These are phyloP conservation scores for Phataginus tetradactyla DNA, from an alignment of 2,797 vertebrate genomes.

Conservation along the genomic window DNA sequence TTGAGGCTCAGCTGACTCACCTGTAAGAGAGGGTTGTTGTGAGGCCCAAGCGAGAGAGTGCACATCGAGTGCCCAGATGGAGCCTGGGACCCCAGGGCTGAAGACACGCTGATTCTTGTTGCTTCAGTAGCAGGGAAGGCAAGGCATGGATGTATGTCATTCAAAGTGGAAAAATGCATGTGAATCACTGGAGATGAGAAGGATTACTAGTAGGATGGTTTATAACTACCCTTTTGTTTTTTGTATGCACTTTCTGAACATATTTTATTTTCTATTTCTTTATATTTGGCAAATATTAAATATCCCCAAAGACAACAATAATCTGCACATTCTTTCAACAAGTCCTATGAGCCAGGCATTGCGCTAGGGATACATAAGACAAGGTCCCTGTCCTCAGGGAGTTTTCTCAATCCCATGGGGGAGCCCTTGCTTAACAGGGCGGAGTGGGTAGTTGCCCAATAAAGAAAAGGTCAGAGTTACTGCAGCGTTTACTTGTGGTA, in stretches of 20 bases:
- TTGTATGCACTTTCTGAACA: constrained; percentile 6
- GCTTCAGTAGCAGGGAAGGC: neutral
- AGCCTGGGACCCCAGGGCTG: neutral
- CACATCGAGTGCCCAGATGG: neutral
- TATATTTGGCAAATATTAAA: neutral
- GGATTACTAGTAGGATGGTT: neutral
- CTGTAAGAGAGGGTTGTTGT: neutral
- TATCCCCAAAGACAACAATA: neutral
- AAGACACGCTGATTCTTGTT: neutral
- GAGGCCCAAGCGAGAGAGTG: neutral
- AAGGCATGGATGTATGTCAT: neutral
- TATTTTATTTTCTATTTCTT: neutral
- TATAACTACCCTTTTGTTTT: neutral
- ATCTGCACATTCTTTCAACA: neutral
- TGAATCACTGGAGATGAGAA: neutral
- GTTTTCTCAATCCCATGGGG: neutral
- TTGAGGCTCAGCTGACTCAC: neutral
- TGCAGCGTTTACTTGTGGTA: neutral
- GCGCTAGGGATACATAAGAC: neutral
- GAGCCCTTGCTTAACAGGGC: neutral
- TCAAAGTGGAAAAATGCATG: neutral
- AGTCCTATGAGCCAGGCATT: neutral
- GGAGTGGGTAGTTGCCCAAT: neutral
- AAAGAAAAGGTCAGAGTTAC: neutral
- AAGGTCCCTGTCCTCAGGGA: neutral